Evolutionary conservation across 2,888 invertebrate species (phyloP), one percentile per base, ranked within the genome.

Genomic region (Tetragnatha montana): DNA sequence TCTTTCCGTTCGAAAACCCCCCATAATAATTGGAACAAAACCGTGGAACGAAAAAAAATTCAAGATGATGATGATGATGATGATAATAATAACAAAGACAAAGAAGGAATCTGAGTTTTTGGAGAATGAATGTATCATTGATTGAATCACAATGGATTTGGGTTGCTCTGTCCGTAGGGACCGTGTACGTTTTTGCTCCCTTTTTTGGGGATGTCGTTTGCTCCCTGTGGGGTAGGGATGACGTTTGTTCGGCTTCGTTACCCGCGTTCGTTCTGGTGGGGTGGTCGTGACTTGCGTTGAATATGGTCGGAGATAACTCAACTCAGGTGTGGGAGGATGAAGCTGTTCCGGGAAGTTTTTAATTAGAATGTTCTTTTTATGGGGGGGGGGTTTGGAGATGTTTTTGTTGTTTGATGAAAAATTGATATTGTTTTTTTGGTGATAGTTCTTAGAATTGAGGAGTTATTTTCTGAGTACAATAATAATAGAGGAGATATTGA

Each of bases 21-120:
- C n/a, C 10, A 84, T 75, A 71, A 82, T 82, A 82, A 82, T 82
- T 82, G 82, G 82, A 60, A 74, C 21, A 73, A 73, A 82, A 73
- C 73, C 73, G n/a, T 74, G 22, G n/a, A 51, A 47, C 35, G 19
- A 8, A 21, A 73, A 21, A 73, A 35, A 35, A 35, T 35, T 35
- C 35, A 35, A 1, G 35, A 35, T 35, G 35, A 35, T 35, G 35
- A 35, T 35, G 35, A 35, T 35, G 35, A 35, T 35, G 2, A 35
- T 35, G 4, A 35, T 35, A 35, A 35, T 35, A 35, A 35, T 35
- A 35, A 35, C 4, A 68, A 81, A 49, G 60, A 21, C 49, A 22
- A 51, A 49, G 75, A 76, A 47, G 76, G 69, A 84, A 84, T 70
- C 47, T 75, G 19, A 69, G 47, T 76, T 84, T 78, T 51, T 51